These are phyloP conservation scores for Caenorhabditis afra DNA, from an alignment of 2,888 invertebrate genomes.

Conservation along the genomic window DNA sequence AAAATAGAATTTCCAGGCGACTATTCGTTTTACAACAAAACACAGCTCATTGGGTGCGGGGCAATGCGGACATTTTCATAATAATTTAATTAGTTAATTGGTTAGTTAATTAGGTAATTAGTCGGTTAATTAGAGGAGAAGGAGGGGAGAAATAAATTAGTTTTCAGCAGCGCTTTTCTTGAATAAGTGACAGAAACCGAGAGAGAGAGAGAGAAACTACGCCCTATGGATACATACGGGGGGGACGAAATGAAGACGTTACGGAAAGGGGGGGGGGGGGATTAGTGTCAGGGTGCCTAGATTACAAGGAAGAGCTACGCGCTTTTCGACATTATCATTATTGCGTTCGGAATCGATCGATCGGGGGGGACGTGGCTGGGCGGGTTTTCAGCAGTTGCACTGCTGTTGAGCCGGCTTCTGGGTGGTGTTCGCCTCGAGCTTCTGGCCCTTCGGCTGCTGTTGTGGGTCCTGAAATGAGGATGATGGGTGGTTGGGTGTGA, in stretches of 20 bases:
- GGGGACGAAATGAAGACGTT: not conserved
- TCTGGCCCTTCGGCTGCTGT: constrained; percentile 85
- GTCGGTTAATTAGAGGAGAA: constrained; percentile 11
- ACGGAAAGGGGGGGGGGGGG: too few relatives aligned
- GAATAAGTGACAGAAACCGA: constrained; percentile 41
- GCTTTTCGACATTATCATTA: constrained; percentile 37
- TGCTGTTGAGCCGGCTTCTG: constrained; percentile 78
- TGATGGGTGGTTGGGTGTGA: too few relatives aligned
- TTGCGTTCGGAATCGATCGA: constrained; percentile 40
- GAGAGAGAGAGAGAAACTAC: constrained; percentile 30
- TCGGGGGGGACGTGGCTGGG: not conserved
- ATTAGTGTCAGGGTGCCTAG: constrained; percentile 38
- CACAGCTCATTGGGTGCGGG: constrained; percentile 29
- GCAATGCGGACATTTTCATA: constrained; percentile 23
- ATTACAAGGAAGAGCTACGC: constrained; percentile 25
- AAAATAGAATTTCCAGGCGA: constrained; percentile 1
- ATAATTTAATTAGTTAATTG: not conserved
- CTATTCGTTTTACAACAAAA: constrained; percentile 12
- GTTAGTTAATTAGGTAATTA: constrained; percentile 3
- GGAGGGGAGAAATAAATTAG: not conserved
- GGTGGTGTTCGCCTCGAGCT: constrained; percentile 82
- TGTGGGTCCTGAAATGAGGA: constrained; percentile 68
- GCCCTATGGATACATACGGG: constrained; percentile 33
- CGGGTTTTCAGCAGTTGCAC: constrained; percentile 75
- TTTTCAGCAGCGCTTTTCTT: constrained; percentile 5